phyloP scores from a whole-genome alignment of 2,797 vertebrate species.

The Limnodromus scolopaceus region DNA sequence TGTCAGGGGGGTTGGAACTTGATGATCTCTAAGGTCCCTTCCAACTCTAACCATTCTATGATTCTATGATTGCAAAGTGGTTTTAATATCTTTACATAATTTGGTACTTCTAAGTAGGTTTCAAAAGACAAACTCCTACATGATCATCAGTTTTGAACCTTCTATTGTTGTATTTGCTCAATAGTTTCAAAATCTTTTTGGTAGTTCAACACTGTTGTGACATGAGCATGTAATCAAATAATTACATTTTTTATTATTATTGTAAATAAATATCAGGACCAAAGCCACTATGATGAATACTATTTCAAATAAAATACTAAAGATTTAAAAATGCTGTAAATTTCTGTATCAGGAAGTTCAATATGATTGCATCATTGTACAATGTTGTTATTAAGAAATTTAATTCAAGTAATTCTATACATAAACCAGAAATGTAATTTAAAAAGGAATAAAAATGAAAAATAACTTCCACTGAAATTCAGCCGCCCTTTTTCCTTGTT shows the following conservation, averaged over 20 bases:
- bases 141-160: not conserved
- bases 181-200: not conserved
- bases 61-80: not conserved
- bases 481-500: not conserved
- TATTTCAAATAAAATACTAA: not conserved
- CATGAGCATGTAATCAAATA: not conserved
- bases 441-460: not conserved
- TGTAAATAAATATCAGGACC: not conserved
- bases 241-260: not conserved
- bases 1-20: too few species aligned
- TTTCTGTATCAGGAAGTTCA: not conserved
- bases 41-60: too few species aligned
- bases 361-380: not conserved
- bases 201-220: not conserved
- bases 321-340: not conserved
- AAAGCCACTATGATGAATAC: not conserved
- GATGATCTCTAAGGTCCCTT: too few species aligned
- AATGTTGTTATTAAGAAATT: not conserved
- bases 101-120: not conserved
- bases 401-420: not conserved
- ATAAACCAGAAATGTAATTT: not conserved
- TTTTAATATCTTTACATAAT: not conserved
- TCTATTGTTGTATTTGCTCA: not conserved
- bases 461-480: not conserved
- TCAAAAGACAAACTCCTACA: not conserved